Evolutionary conservation across 2,888 invertebrate species (phyloP), one percentile per base, ranked within the genome.

Genomic region (Sinhomidia bicolor): DNA sequence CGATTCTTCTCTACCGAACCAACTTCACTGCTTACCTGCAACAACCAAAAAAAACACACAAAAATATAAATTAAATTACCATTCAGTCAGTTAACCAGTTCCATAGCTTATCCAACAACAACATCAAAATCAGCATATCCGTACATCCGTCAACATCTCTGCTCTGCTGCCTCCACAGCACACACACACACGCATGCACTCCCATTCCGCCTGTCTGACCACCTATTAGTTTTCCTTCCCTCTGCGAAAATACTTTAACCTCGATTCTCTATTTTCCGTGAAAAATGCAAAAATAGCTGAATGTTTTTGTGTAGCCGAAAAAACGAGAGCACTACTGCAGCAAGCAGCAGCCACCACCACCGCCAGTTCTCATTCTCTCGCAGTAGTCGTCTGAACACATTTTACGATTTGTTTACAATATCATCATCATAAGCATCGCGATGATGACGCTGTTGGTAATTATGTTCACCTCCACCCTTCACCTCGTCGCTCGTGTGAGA

Each of bases 321-420:
- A 51, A n/a, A 51, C 23, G 23, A 12, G 23, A 23, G 23, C 60
- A 60, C 6, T 14, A 4, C 51, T 14, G 12, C 51, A 51, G 5
- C 36, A 36, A n/a, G n/a, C 36, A 4, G 9, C 36, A 6, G 9
- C 9, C 36, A 36, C 36, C 36, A 9, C 36, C 36, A 36, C 36
- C 47, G 23, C 10, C 60, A 60, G n/a, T 20, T 23, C 60, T 60
- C 60, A 60, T 60, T 10, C 20, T 23, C 60, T 23, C 10, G 1
- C 1, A 10, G 10, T 10, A 6, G 10, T 5, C 5, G 5, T 20
- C 14, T 23, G 10, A 20, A 20, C 57, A 60, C 23, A 71, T 84
- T 84, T 84, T 29, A 29, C 60, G 74, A 76, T 84, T 84, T 84
- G 84, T 76, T 84, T 84, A 84, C 54, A n/a, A 76, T 84, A 84